Evolutionary conservation across 2,888 invertebrate species (phyloP).

Genomic region (Cataglyphis albicans): DNA sequence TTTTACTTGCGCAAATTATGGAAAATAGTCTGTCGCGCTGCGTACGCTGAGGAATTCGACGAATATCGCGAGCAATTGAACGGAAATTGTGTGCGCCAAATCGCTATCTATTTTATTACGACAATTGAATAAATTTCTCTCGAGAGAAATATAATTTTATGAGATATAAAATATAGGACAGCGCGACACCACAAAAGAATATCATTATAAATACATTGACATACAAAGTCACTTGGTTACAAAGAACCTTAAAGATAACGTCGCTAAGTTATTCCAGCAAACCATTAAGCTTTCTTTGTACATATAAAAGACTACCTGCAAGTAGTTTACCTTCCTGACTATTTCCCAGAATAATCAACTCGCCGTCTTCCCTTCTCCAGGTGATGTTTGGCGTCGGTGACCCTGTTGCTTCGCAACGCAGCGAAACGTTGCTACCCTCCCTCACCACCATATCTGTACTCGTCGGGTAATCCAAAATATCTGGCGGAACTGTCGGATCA

Average conservation of each 20-base stretch:
- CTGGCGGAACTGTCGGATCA: conserved; percentile 90
- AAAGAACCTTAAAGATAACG: not conserved
- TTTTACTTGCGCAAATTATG: conserved; percentile 39
- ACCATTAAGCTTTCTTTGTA: not conserved
- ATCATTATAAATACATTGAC: not conserved
- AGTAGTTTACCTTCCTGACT: conserved; percentile 82
- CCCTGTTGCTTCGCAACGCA: conserved; percentile 93
- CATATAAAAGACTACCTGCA: not conserved
- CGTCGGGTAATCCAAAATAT: conserved; percentile 91
- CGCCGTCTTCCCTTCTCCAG: conserved; percentile 93
- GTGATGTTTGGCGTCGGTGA: conserved; percentile 92
- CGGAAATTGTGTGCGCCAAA: not conserved
- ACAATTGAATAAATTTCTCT: not conserved
- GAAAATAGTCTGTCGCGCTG: conserved; percentile 34
- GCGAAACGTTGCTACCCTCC: conserved; percentile 92
- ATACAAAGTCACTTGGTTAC: not conserved
- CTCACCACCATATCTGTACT: conserved; percentile 92
- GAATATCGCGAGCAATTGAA: conserved; percentile 12
- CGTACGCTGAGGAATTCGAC: not conserved
- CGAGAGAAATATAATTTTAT: not conserved
- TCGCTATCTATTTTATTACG: not conserved
- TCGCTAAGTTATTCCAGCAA: not conserved
- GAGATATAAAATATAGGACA: not conserved
- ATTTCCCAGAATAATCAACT: conserved; percentile 87
- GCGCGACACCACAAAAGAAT: not conserved